Base-by-base conservation (phyloP, 1,140 invertebrate species). In the Microplitis mediator region DNA sequence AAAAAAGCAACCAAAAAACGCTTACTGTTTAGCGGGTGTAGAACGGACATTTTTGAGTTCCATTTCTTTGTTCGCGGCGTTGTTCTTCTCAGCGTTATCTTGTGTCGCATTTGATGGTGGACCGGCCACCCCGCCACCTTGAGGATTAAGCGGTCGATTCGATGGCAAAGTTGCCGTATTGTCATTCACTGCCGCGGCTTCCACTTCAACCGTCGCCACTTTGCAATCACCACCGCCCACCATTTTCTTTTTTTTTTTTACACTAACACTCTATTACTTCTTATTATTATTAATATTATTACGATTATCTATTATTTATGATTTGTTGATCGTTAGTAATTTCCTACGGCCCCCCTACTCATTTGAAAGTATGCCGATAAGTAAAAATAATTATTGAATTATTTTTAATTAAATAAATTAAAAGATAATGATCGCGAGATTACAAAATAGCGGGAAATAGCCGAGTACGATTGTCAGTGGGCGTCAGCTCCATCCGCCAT, bases 121-220 rank as follows among this genome's bases (percentile, higher is more conserved):
- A 86, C 79, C 85, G 77, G 54, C 77, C 77, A 56, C 77, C 86
- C 79, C 85, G 80, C 80, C 77, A 78, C 56, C 76, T 76, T 90
- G 90, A 78, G 91, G 91, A 75, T 91, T 90, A 11, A 89, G 87
- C 56, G 88, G 88, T 81, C 91, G 90, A 62, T 89, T 90, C 35
- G 95, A 93, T 65, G 93, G 94, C 83, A 95, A 89, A 6, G 94
- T 95, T 77, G 94, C 93, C 90, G 94, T 95, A 84, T 95, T 94
- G 88, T 94, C 93, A 73, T 92, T 91, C 63, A 81, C 81, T 52
- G 85, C 82, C 36, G 84, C 84, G 23, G 92, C 89, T 85, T 94
- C 93, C 78, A 93, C 90, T 84, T 95, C 93, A 74, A 95, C 93
- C 50, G 93, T 95, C 75, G 94, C 92, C 84, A 95, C 92, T 88